Base-by-base conservation (phyloP, 2,797 vertebrate species). In the Diplodus puntazzo region DNA sequence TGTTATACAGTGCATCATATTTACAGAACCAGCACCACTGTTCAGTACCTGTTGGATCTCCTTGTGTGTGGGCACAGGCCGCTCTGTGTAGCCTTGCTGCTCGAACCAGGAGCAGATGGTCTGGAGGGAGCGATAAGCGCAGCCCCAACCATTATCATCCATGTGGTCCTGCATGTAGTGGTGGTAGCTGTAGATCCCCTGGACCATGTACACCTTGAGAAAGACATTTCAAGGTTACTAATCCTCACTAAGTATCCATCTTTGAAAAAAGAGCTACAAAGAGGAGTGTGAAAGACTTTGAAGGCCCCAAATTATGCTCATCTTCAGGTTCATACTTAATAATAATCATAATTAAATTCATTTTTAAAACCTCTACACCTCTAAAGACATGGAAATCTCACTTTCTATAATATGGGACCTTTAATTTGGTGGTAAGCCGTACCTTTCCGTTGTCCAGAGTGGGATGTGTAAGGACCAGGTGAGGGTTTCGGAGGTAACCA, bases 61-160 rank as follows among this genome's bases (percentile, higher is more conserved):
- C 77, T 85, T 97, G 90, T 99, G 98, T 65, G 96, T 96, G 25
- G 98, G 98, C 66, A 99, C 89, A 13, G 91, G 2, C 2, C 43
- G 88, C 18, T 97, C 96, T 0, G 92, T 73, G 18, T 97, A 99
- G 39, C 97, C 98, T 74, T 99, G 98, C 75, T 98, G 96, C 89
- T 59, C 96, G 94, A 98, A 99, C 98, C 98, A 99, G 50, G 98
- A 99, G 88, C 97, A 98, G 94, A 99, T 95, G 1, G 98, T 99
- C 92, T 99, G 98, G 55, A 99, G 89, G 18, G 98, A 99, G 8
- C 98, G 96, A 79, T 99, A 99, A 11, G 98, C 98, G 71, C 98
- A 99, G 86, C 98, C 98, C 98, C 98, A 99, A 57, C 98, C 98
- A 0, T 88, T 97, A 94, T 99, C 98, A 62, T 99, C 96, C 1